Evolutionary conservation across 2,797 vertebrate genomes (phyloP).

Genomic region (Lepus townsendii): DNA sequence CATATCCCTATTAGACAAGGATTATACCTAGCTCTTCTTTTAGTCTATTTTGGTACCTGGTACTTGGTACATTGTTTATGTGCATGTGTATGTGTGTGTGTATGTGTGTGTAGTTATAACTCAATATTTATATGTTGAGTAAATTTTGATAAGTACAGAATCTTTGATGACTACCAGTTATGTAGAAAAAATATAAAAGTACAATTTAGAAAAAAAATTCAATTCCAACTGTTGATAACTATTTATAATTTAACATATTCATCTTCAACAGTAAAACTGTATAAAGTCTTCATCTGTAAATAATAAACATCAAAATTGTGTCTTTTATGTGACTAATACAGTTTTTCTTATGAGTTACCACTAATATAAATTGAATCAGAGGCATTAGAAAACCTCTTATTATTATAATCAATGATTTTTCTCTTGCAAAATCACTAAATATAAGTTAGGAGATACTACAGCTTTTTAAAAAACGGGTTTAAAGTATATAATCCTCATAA

Average conservation of each 20-base stretch:
- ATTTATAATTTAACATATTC: background rate
- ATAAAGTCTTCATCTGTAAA: background rate
- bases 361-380: background rate
- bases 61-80: background rate
- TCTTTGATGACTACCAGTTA: background rate
- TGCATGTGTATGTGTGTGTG: too few species aligned
- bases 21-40: background rate
- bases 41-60: background rate
- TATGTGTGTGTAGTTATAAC: background rate
- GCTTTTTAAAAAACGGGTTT: background rate
- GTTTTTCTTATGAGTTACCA: constrained; percentile 1
- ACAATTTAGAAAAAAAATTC: background rate
- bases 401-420: background rate
- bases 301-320: background rate
- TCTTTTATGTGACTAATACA: background rate
- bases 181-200: background rate
- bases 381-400: background rate
- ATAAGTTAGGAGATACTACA: background rate
- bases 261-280: background rate
- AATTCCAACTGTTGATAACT: background rate
- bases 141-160: background rate
- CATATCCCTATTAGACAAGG: background rate
- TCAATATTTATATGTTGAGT: background rate
- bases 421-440: background rate
- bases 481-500: background rate